phyloP scores from a whole-genome alignment of 2,113 vertebrate genomes.

The Bothrops jararaca region DNA sequence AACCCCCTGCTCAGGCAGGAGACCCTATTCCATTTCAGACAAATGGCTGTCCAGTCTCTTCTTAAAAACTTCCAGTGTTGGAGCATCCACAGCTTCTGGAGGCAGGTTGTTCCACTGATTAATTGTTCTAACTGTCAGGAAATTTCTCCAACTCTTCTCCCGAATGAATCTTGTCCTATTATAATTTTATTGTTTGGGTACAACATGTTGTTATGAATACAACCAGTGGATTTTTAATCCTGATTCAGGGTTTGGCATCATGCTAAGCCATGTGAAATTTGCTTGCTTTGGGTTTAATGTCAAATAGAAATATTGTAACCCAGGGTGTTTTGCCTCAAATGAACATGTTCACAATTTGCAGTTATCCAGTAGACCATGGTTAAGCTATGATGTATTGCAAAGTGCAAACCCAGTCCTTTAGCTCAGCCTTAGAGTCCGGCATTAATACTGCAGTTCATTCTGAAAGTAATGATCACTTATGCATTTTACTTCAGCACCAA shows the following conservation, averaged over 20 bases:
- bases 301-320: neutral
- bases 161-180: neutral
- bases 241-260: neutral
- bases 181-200: neutral
- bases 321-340: neutral
- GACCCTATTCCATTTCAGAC: neutral
- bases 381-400: neutral
- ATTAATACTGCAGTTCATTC: neutral
- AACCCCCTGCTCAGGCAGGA: neutral
- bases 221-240: neutral
- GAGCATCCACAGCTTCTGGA: neutral
- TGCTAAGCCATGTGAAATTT: neutral
- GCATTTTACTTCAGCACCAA: neutral
- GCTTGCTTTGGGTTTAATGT: neutral
- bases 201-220: neutral
- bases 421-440: neutral
- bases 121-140: neutral
- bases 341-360: neutral
- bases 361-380: neutral
- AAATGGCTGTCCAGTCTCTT: neutral
- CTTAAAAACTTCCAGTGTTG: neutral
- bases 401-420: neutral
- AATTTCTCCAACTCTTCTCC: neutral
- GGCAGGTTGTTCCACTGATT: neutral
- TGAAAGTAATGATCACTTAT: neutral